These are phyloP conservation scores for Aphelenchoides avenae DNA, from an alignment of 1,140 invertebrate genomes.

Conservation along the genomic window DNA sequence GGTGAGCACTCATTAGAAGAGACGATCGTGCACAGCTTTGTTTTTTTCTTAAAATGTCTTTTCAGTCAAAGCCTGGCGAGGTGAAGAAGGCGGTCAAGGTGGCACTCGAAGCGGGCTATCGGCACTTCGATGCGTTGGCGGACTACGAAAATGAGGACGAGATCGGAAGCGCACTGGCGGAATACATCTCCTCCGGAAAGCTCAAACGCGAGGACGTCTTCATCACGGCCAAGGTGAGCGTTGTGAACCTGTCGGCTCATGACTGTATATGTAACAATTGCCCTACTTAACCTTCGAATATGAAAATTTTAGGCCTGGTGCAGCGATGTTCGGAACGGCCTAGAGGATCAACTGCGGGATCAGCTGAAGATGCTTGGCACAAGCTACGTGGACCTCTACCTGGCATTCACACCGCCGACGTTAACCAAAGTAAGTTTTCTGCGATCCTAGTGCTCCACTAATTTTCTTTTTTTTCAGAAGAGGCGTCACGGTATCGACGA, in stretches of 20 bases:
- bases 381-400: slow-evolving; percentile 77
- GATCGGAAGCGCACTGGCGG: slow-evolving; percentile 72
- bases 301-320: no score
- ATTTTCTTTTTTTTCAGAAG: background rate
- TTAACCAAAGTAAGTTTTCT: slow-evolving; percentile 62
- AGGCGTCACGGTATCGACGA: background rate
- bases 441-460: slow-evolving; percentile 6
- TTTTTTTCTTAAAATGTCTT: no score
- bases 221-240: no score
- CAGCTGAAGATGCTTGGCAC: slow-evolving; percentile 71
- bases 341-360: slow-evolving; percentile 69
- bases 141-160: slow-evolving; percentile 74
- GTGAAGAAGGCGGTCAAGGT: no score
- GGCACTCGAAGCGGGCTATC: no score
- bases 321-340: slow-evolving; percentile 61
- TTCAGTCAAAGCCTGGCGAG: no score
- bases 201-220: no score
- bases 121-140: no score
- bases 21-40: no score
- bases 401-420: slow-evolving; percentile 75
- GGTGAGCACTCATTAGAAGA: no score
- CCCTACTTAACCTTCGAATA: no score
- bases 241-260: slow-evolving; percentile 73
- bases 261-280: slow-evolving; percentile 73
- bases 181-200: slow-evolving; percentile 70